Evolutionary conservation across 2,113 vertebrate genomes (phyloP).

Genomic region (Lagopus leucura): DNA sequence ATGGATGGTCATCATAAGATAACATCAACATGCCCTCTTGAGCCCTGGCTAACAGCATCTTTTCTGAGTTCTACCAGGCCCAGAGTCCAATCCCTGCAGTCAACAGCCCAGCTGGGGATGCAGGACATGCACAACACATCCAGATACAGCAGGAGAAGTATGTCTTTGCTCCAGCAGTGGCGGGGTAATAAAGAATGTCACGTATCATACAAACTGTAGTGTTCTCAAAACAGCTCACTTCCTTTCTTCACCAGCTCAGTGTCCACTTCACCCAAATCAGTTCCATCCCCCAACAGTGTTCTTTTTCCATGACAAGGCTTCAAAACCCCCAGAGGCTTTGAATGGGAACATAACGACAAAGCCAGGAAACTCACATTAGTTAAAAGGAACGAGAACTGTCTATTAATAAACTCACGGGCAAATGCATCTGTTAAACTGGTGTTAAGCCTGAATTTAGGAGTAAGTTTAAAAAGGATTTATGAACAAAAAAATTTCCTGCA

Average conservation of each 20-base stretch:
- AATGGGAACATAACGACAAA: constrained; percentile 43
- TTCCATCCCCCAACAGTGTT: background rate
- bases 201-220: constrained; percentile 20
- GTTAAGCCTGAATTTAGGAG: background rate
- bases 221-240: constrained; percentile 14
- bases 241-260: constrained; percentile 1
- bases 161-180: background rate
- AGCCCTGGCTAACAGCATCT: background rate
- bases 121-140: background rate
- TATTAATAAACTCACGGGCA: constrained; percentile 9
- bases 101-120: background rate
- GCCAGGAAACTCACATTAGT: constrained; percentile 37
- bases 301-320: constrained; percentile 51
- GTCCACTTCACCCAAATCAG: background rate
- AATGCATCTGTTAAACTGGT: constrained; percentile 20
- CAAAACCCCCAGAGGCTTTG: constrained; percentile 47
- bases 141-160: background rate
- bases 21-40: fast-evolving
- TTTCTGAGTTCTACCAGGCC: background rate
- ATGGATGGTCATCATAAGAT: background rate
- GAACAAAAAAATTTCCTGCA: background rate
- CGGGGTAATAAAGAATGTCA: background rate
- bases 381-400: constrained; percentile 24
- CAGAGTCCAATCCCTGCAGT: background rate
- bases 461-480: background rate